These are phyloP conservation scores for Eupithecia abbreviata DNA, from an alignment of 2,888 invertebrate species.

Conservation along the genomic window DNA sequence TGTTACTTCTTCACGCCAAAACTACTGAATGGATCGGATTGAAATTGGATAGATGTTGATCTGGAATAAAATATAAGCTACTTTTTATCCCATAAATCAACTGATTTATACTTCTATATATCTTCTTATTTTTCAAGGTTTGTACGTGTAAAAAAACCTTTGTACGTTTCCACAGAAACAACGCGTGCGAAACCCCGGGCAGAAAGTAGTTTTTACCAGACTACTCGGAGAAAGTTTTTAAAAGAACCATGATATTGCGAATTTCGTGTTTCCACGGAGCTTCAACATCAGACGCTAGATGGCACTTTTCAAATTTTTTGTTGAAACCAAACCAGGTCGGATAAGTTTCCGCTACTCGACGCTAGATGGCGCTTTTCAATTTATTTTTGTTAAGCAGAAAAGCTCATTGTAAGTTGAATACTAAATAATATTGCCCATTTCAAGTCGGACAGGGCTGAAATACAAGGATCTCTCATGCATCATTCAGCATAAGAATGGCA, in stretches of 20 bases:
- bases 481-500: not conserved
- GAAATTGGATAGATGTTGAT: too few species aligned
- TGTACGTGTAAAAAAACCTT: too few species aligned
- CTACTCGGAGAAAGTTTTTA: not conserved
- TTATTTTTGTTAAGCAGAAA: not conserved
- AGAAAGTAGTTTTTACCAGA: not conserved
- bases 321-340: not conserved
- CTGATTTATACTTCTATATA: too few species aligned
- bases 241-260: not conserved
- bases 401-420: not conserved
- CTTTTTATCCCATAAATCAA: too few species aligned
- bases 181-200: too few species aligned
- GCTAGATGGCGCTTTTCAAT: constrained; percentile 21
- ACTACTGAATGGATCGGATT: too few species aligned
- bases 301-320: not conserved
- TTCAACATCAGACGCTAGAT: constrained; percentile 6
- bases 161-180: not conserved
- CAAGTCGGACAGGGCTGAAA: not conserved
- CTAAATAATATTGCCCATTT: not conserved
- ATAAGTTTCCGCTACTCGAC: constrained; percentile 5
- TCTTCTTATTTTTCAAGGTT: too few species aligned
- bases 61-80: too few species aligned
- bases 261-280: constrained; percentile 1
- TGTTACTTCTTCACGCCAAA: too few species aligned
- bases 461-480: too few species aligned